These are phyloP conservation scores for Muntiacus reevesi DNA, from an alignment of 2,113 vertebrate species.

Conservation along the genomic window DNA sequence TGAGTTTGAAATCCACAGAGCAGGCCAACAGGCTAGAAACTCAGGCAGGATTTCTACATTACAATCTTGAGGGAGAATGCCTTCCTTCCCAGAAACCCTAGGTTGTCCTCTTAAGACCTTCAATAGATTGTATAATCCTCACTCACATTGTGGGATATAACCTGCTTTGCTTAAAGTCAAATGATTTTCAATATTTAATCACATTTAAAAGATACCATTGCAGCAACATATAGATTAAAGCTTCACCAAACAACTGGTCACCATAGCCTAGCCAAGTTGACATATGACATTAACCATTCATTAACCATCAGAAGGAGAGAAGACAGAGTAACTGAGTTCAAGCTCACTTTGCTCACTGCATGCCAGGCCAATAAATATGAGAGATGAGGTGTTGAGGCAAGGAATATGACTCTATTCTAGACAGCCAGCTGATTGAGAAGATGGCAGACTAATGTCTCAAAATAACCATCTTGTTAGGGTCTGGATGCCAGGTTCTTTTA, in stretches of 20 bases:
- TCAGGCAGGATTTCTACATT: not conserved
- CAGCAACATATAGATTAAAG: not conserved
- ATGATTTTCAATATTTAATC: not conserved
- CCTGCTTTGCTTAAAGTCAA: not conserved
- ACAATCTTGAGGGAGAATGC: not conserved
- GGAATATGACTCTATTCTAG: not conserved
- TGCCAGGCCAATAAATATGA: not conserved
- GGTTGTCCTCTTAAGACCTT: not conserved
- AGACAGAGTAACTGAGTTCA: not conserved
- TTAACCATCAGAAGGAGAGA: not conserved
- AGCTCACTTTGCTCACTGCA: not conserved
- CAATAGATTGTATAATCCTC: not conserved
- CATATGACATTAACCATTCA: not conserved
- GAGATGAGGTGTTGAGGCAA: not conserved
- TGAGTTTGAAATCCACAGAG: not conserved
- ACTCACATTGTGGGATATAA: not conserved
- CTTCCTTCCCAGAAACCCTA: not conserved
- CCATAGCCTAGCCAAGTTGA: fast-evolving
- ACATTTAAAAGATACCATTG: not conserved
- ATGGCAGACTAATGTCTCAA: not conserved
- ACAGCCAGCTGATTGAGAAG: not conserved
- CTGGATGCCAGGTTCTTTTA: not conserved
- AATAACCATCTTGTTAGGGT: not conserved
- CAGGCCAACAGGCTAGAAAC: not conserved
- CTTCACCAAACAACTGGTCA: not conserved